Evolutionary conservation across 2,113 vertebrate species (phyloP).

Genomic region (Prochilodus magdalenae): DNA sequence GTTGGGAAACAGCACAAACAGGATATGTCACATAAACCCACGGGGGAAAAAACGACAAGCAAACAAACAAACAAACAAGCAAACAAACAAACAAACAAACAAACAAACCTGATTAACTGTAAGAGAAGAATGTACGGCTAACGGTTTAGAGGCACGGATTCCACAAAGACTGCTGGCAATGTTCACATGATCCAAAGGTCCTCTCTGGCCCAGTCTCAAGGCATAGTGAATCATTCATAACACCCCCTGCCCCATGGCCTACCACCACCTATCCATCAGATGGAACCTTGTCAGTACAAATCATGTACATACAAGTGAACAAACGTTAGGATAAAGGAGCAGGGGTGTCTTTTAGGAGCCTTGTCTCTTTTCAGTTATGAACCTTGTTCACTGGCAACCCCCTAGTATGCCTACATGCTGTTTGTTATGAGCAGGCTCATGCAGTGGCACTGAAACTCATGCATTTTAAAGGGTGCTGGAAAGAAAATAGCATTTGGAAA

Average conservation of each 20-base stretch:
- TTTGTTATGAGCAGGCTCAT: conserved; percentile 9
- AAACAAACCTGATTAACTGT: too few relatives aligned
- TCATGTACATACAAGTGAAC: background rate
- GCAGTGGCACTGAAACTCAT: conserved; percentile 39
- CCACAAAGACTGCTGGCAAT: too few relatives aligned
- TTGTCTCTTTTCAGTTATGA: conserved; percentile 11
- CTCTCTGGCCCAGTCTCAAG: background rate
- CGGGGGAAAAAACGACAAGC: background rate
- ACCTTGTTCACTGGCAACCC: conserved; percentile 15
- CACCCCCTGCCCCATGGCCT: background rate
- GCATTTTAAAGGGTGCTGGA: conserved; percentile 36
- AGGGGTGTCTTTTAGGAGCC: background rate
- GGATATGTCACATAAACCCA: too few relatives aligned
- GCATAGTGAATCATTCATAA: background rate
- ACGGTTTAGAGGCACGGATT: too few relatives aligned
- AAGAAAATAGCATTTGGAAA: conserved; percentile 38
- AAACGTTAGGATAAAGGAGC: background rate
- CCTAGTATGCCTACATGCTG: background rate
- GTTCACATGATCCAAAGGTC: background rate
- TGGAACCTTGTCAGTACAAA: background rate
- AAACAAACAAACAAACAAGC: too few relatives aligned
- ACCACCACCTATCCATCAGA: background rate
- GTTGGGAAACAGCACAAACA: too few relatives aligned
- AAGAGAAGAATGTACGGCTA: too few relatives aligned
- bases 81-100: too few relatives aligned